Conservation (phyloP, 2,888 invertebrate genomes). For the Cryptocephalus moraei region DNA sequence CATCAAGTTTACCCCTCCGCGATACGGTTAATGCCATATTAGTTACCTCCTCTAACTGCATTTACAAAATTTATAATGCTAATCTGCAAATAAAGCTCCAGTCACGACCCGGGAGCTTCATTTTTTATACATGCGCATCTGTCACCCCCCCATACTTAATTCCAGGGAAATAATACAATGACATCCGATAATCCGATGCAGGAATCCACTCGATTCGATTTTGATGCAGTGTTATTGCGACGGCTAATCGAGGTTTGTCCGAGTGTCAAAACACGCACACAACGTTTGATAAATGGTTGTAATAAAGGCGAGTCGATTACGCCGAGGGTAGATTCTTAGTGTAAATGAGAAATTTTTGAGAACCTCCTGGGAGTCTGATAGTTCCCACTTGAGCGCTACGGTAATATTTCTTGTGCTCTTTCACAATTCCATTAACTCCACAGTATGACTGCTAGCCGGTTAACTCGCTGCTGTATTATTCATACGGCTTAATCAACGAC, state of each 20-base stretch:
- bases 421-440: too few relatives aligned
- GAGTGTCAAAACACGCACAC: conserved; percentile 29
- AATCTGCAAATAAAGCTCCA: background rate
- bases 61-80: background rate
- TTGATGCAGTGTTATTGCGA: conserved; percentile 25
- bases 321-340: background rate
- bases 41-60: too few relatives aligned
- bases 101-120: conserved; percentile 11
- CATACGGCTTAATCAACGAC: too few relatives aligned
- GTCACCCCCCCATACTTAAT: conserved; percentile 24
- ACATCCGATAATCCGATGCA: conserved; percentile 11
- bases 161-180: conserved; percentile 9
- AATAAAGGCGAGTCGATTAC: conserved; percentile 7
- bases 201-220: conserved; percentile 18
- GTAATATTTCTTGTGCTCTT: too few relatives aligned
- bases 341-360: background rate
- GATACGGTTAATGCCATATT: too few relatives aligned
- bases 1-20: too few relatives aligned
- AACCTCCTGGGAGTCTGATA: background rate
- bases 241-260: conserved; percentile 27
- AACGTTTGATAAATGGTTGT: conserved; percentile 13
- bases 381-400: too few relatives aligned
- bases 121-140: conserved; percentile 33
- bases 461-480: too few relatives aligned
- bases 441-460: too few relatives aligned